Percentiles rank a stretch among this genome's conserved stretches.
These are phyloP conservation scores for Nezara viridula DNA, from an alignment of 2,888 invertebrate genomes.

Conservation along the genomic window DNA sequence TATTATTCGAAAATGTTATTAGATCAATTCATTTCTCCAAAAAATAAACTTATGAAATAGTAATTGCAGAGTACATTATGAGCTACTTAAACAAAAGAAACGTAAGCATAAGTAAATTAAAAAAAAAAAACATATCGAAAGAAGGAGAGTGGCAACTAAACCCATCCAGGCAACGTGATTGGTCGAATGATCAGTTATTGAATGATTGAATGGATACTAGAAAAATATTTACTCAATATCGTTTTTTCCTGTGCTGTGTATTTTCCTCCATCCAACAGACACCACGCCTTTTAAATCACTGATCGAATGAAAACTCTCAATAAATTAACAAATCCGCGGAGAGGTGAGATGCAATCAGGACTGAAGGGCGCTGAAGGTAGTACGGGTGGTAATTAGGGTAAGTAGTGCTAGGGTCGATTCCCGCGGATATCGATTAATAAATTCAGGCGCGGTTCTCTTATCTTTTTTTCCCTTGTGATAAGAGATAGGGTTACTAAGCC, in stretches of 20 bases:
- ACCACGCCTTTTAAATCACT: not conserved
- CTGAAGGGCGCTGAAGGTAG: not conserved
- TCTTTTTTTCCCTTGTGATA: conserved; percentile 3
- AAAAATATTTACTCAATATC: not conserved
- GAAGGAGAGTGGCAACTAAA: no score
- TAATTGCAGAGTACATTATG: no score
- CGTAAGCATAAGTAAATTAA: no score
- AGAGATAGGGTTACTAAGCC: conserved; percentile 35
- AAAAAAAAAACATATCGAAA: no score
- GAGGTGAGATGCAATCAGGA: not conserved
- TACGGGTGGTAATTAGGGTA: not conserved
- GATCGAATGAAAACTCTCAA: not conserved
- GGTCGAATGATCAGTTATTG: not conserved
- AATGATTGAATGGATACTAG: not conserved
- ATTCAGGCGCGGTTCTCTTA: conserved; percentile 2
- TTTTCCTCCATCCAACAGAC: not conserved
- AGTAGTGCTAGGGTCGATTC: not conserved
- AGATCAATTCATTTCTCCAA: no score
- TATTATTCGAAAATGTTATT: no score
- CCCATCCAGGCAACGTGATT: no score
- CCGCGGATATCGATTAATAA: not conserved
- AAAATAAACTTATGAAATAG: no score
- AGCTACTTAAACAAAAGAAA: no score
- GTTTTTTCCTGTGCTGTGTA: not conserved
- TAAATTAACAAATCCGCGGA: not conserved